Percentiles rank a stretch among this genome's conserved stretches.
Conservation (phyloP, 2,113 vertebrate species). For the Ellobius talpinus region DNA sequence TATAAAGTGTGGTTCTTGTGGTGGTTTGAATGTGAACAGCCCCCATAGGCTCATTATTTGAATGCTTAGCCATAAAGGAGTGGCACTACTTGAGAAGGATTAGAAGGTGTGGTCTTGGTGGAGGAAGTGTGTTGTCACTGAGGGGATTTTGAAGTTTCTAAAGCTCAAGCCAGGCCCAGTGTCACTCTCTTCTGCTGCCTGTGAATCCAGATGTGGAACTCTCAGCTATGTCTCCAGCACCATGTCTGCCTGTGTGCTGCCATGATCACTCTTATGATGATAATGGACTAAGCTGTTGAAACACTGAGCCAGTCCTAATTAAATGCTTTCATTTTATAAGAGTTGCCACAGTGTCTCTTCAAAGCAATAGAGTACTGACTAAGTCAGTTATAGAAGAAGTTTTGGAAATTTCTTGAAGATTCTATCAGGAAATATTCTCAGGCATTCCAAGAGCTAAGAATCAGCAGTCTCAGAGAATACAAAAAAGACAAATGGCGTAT, state of each 20-base stretch:
- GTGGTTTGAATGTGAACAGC: not conserved
- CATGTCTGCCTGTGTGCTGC: not conserved
- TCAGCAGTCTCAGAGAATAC: not conserved
- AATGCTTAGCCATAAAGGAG: not conserved
- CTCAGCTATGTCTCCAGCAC: not conserved
- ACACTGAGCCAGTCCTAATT: not conserved
- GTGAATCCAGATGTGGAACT: not conserved
- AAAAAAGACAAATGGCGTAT: not conserved
- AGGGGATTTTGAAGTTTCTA: too few species aligned
- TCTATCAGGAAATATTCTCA: not conserved
- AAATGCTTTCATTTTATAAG: not conserved
- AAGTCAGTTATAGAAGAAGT: not conserved
- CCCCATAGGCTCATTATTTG: too few species aligned
- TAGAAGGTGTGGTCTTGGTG: not conserved
- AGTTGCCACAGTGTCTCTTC: not conserved
- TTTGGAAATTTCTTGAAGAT: slow-evolving; percentile 40
- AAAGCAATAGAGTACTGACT: not conserved
- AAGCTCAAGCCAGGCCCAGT: not conserved
- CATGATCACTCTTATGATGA: not conserved
- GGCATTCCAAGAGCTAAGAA: not conserved
- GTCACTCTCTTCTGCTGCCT: not conserved
- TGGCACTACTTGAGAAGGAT: not conserved
- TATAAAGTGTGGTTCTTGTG: not conserved
- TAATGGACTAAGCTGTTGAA: not conserved
- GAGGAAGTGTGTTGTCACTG: not conserved